A percentile compares a stretch with the other conserved stretches of the same genome.
Evolutionary conservation across 2,888 invertebrate species (phyloP).

Genomic region (Calliopum simillimum): DNA sequence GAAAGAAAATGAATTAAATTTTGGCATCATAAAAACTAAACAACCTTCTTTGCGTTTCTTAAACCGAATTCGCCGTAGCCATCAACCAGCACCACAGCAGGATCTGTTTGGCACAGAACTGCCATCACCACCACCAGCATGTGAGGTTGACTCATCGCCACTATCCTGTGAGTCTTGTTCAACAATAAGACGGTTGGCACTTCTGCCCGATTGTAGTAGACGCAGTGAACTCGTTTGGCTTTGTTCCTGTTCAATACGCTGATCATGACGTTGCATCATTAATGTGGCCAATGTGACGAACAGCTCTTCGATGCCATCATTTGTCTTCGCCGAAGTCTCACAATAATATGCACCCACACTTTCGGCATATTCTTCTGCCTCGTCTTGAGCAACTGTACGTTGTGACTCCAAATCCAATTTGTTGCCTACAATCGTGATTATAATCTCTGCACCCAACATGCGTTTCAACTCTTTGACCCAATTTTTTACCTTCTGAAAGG

Average conservation of each 20-base stretch:
- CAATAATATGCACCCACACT: slow-evolving; percentile 93
- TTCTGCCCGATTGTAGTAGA: slow-evolving; percentile 47
- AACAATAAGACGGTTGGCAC: slow-evolving; percentile 45
- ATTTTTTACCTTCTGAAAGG: slow-evolving; percentile 95
- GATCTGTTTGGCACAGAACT: slow-evolving; percentile 32
- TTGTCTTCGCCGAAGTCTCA: slow-evolving; percentile 93
- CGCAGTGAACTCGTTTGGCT: slow-evolving; percentile 47
- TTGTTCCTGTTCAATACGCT: slow-evolving; percentile 48
- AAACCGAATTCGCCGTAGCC: slow-evolving; percentile 39
- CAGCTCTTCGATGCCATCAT: slow-evolving; percentile 91
- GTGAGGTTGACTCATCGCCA: slow-evolving; percentile 40
- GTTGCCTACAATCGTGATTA: slow-evolving; percentile 94
- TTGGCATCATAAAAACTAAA: neutral
- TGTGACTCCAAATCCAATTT: slow-evolving; percentile 96
- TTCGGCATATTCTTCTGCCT: slow-evolving; percentile 90
- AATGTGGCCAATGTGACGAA: slow-evolving; percentile 87
- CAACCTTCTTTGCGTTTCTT: neutral
- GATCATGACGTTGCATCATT: slow-evolving; percentile 68
- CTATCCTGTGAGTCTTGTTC: slow-evolving; percentile 48
- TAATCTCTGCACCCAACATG: slow-evolving; percentile 94
- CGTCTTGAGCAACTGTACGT: slow-evolving; percentile 83
- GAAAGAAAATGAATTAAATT: no score
- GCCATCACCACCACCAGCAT: slow-evolving; percentile 43
- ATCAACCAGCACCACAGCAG: slow-evolving; percentile 39
- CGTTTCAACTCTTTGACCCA: slow-evolving; percentile 98